These are phyloP conservation scores for Ameiurus melas DNA, from an alignment of 2,113 vertebrate species.

Conservation along the genomic window DNA sequence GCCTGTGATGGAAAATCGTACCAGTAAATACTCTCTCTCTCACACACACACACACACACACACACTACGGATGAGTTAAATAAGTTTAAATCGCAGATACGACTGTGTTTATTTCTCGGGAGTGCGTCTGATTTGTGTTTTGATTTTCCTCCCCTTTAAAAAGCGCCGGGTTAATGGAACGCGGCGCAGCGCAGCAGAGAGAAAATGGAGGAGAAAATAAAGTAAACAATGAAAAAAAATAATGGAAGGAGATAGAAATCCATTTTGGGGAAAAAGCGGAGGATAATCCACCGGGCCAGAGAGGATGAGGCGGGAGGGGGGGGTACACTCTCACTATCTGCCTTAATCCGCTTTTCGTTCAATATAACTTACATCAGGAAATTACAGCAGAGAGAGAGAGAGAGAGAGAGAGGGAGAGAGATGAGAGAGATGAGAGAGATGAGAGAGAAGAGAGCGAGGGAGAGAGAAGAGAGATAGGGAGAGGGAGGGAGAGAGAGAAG, in stretches of 20 bases:
- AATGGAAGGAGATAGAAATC: slow-evolving; percentile 50
- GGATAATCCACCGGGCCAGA: slow-evolving; percentile 67
- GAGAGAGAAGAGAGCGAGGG: too few species aligned
- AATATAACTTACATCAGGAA: slow-evolving; percentile 71
- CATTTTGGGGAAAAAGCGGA: slow-evolving; percentile 58
- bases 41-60: background rate
- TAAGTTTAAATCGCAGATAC: slow-evolving; percentile 1
- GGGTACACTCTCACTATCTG: slow-evolving; percentile 50
- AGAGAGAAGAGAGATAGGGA: too few species aligned
- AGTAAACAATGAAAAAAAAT: slow-evolving; percentile 31
- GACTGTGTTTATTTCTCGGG: background rate
- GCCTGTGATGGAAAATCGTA: slow-evolving; percentile 47
- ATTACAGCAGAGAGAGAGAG: slow-evolving; percentile 58
- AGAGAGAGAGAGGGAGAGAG: too few species aligned
- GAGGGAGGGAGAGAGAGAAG: too few species aligned
- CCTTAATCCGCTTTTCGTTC: slow-evolving; percentile 70
- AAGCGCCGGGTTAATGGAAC: slow-evolving; percentile 68
- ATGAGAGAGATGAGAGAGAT: too few species aligned
- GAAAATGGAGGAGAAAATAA: background rate
- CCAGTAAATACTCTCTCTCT: slow-evolving; percentile 1
- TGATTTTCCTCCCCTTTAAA: slow-evolving; percentile 37
- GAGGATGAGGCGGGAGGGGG: slow-evolving; percentile 63
- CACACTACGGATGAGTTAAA: background rate
- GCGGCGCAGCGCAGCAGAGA: slow-evolving; percentile 47
- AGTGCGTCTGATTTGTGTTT: slow-evolving; percentile 5